Evolutionary conservation across 2,797 vertebrate genomes (phyloP).

Genomic region (Hippoglossus hippoglossus): DNA sequence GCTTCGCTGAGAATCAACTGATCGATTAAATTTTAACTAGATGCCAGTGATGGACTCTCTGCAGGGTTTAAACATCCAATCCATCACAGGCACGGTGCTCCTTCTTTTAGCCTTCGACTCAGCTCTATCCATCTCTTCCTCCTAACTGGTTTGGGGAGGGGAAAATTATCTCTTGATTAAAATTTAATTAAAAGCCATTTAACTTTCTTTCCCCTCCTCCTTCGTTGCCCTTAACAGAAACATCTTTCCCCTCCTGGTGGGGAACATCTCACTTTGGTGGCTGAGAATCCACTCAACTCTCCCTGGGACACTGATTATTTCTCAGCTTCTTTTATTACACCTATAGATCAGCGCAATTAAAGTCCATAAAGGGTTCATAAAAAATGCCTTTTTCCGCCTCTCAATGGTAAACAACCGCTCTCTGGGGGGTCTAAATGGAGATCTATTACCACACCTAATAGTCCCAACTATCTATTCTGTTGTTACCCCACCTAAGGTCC

Average conservation of each 20-base stretch:
- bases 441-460: slow-evolving; percentile 18
- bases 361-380: slow-evolving; percentile 46
- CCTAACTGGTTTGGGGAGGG: slow-evolving; percentile 72
- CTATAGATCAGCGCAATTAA: slow-evolving; percentile 66
- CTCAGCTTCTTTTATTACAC: slow-evolving; percentile 63
- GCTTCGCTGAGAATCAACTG: slow-evolving; percentile 76
- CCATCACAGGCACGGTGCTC: slow-evolving; percentile 71
- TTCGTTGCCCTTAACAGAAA: slow-evolving; percentile 66
- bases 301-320: slow-evolving; percentile 61
- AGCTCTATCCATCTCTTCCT: slow-evolving; percentile 67
- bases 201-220: slow-evolving; percentile 62
- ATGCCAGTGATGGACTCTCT: slow-evolving; percentile 72
- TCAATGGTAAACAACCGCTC: slow-evolving; percentile 36
- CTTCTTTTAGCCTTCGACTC: slow-evolving; percentile 51
- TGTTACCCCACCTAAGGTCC: slow-evolving; percentile 17
- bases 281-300: slow-evolving; percentile 43
- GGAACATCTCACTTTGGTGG: slow-evolving; percentile 54
- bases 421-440: slow-evolving; percentile 37
- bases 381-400: slow-evolving; percentile 14
- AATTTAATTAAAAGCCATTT: slow-evolving; percentile 86
- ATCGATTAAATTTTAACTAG: slow-evolving; percentile 85
- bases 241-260: slow-evolving; percentile 52
- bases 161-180: slow-evolving; percentile 85
- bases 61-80: slow-evolving; percentile 80
- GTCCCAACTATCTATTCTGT: slow-evolving; percentile 10